Conservation (phyloP, 2,888 invertebrate species). For the Drosophila setosimentum region DNA sequence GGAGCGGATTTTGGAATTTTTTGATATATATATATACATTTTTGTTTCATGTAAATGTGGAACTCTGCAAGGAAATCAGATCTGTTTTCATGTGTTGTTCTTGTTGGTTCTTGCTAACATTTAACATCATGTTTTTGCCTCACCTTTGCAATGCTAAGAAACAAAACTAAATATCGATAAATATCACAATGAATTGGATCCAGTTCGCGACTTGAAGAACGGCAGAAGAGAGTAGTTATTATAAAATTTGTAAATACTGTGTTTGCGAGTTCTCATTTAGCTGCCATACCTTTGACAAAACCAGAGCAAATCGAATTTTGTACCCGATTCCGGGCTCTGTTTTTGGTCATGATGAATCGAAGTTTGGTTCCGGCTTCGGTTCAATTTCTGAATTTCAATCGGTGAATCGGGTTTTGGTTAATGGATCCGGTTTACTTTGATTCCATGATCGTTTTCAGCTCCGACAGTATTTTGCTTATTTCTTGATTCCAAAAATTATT, state of each 20-base stretch:
- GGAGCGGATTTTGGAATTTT: constrained; percentile 23
- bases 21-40: not conserved
- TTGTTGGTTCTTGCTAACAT: constrained; percentile 63
- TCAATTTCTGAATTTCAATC: not conserved
- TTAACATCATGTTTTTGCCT: constrained; percentile 61
- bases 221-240: not conserved
- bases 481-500: not conserved
- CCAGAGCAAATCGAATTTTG: not conserved
- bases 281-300: not conserved
- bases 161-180: not conserved
- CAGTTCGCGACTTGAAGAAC: not conserved
- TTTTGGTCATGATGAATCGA: not conserved
- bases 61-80: constrained; percentile 24
- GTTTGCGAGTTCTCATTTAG: not conserved
- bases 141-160: not conserved
- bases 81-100: not conserved
- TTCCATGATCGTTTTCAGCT: not conserved
- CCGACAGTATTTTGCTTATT: not conserved
- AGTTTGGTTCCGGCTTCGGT: not conserved
- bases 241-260: not conserved
- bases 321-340: not conserved
- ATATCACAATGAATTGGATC: not conserved
- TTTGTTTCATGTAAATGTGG: constrained; percentile 15
- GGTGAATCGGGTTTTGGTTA: not conserved
- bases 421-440: not conserved